A percentile compares a stretch with the other conserved stretches of the same genome.
These are phyloP conservation scores for Plagiodera versicolora DNA, from an alignment of 2,888 invertebrate species.

Conservation along the genomic window DNA sequence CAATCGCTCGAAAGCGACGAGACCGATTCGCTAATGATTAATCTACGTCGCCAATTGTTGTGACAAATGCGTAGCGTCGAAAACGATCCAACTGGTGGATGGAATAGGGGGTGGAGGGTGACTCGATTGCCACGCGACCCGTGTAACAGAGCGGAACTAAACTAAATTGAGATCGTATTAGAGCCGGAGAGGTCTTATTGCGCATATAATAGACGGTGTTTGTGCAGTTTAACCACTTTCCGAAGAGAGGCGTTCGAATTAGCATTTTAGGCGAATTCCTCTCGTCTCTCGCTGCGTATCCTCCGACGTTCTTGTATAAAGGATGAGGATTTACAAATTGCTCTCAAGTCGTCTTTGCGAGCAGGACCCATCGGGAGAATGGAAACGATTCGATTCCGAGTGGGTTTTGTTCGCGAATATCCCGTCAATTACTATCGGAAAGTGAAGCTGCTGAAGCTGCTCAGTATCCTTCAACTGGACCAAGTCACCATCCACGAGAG, in stretches of 20 bases:
- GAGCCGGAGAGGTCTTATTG: constrained; percentile 57
- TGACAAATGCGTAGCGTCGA: constrained; percentile 41
- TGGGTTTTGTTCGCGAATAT: background rate
- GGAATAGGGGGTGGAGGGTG: constrained; percentile 42
- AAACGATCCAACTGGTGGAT: background rate
- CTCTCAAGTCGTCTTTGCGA: constrained; percentile 1
- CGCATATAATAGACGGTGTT: constrained; percentile 58
- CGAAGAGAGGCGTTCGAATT: constrained; percentile 54
- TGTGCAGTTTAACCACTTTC: constrained; percentile 58
- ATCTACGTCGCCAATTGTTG: constrained; percentile 32
- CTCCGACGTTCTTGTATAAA: constrained; percentile 1
- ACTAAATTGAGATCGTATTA: constrained; percentile 60
- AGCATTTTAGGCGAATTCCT: constrained; percentile 55
- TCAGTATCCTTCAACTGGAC: too few relatives aligned
- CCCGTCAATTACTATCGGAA: background rate
- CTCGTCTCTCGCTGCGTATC: constrained; percentile 32
- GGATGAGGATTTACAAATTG: background rate
- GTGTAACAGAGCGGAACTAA: constrained; percentile 59
- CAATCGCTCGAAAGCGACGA: constrained; percentile 21
- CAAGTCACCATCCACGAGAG: too few relatives aligned
- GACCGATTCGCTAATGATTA: constrained; percentile 31
- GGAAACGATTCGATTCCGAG: background rate
- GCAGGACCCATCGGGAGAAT: background rate
- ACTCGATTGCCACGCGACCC: constrained; percentile 57
- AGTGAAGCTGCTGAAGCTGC: too few relatives aligned